Conservation (phyloP, 2,797 vertebrate genomes). For the Microctenopoma stevenorrisi region DNA sequence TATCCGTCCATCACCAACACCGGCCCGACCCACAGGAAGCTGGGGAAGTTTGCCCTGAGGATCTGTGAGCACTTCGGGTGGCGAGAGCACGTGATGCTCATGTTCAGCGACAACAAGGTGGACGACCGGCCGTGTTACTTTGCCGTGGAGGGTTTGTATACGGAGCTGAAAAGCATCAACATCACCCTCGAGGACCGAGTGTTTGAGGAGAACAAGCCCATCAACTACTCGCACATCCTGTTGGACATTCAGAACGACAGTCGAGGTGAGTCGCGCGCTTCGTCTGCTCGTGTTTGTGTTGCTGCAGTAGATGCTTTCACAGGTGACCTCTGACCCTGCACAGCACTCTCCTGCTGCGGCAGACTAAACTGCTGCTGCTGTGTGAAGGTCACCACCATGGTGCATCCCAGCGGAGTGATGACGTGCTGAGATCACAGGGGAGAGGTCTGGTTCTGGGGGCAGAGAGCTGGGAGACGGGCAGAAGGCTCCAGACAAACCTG, state of each 20-base stretch:
- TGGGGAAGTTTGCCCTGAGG: slow-evolving; percentile 86
- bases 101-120: slow-evolving; percentile 86
- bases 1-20: slow-evolving; percentile 89
- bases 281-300: too few relatives aligned
- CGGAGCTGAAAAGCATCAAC: slow-evolving; percentile 82
- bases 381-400: too few relatives aligned
- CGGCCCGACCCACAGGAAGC: slow-evolving; percentile 91
- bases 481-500: too few relatives aligned
- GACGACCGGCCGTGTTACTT: slow-evolving; percentile 91
- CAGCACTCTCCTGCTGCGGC: too few relatives aligned
- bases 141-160: slow-evolving; percentile 88
- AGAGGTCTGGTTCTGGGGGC: too few relatives aligned
- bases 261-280: too few relatives aligned
- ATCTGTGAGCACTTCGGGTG: slow-evolving; percentile 90
- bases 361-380: too few relatives aligned
- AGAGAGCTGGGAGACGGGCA: too few relatives aligned
- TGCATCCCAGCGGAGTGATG: too few relatives aligned
- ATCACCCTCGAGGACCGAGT: slow-evolving; percentile 81
- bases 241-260: slow-evolving; percentile 82
- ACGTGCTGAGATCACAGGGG: too few relatives aligned
- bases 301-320: too few relatives aligned
- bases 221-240: slow-evolving; percentile 86
- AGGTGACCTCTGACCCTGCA: too few relatives aligned
- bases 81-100: slow-evolving; percentile 83
- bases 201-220: slow-evolving; percentile 79